Conservation (phyloP, 2,113 vertebrate genomes). For the Phycodurus eques region DNA sequence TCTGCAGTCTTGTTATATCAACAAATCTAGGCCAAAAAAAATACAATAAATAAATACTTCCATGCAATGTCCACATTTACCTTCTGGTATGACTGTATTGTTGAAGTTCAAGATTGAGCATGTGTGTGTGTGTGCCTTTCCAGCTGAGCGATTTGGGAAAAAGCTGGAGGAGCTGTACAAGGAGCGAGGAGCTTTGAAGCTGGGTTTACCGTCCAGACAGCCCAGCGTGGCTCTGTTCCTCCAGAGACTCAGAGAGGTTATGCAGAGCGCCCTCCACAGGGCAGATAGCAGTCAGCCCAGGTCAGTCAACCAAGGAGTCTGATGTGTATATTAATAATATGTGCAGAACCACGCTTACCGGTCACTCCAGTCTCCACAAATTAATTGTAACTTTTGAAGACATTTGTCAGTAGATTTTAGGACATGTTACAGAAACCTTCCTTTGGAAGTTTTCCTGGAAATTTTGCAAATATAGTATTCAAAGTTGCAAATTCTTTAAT, state of each 20-base stretch:
- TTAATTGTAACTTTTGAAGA: not conserved
- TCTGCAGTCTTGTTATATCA: not conserved
- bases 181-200: conserved; percentile 71
- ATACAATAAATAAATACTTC: not conserved
- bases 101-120: not conserved
- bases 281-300: conserved; percentile 42
- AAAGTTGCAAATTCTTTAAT: too few species aligned
- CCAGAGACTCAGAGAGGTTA: conserved; percentile 67
- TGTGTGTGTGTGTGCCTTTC: conserved; percentile 36
- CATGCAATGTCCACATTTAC: not conserved
- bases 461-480: too few species aligned
- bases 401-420: not conserved
- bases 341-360: not conserved
- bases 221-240: conserved; percentile 78
- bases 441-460: not conserved
- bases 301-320: conserved; percentile 30
- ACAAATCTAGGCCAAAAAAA: conserved; percentile 5
- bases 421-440: not conserved
- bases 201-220: conserved; percentile 83
- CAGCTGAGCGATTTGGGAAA: conserved; percentile 80
- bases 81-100: not conserved
- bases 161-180: conserved; percentile 81
- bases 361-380: not conserved
- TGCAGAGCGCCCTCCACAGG: conserved; percentile 68
- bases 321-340: not conserved